Evolutionary conservation across 2,797 vertebrate species (phyloP).

Genomic region (Notoglanidium macrostoma): DNA sequence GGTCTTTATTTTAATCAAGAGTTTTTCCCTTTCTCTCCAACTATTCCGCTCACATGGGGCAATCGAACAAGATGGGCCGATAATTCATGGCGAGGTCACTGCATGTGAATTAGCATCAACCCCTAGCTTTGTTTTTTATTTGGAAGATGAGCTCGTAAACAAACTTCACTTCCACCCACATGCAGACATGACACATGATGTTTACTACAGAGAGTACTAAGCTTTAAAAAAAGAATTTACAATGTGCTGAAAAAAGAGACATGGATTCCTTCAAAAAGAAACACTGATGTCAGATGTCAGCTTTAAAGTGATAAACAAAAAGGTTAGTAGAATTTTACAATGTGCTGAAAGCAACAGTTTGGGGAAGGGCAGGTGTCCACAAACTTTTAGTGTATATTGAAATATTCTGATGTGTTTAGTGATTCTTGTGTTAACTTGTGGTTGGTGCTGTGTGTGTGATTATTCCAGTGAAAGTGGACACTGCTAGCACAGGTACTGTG

Average conservation of each 20-base stretch:
- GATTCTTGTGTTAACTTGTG: background rate
- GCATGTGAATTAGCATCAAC: background rate
- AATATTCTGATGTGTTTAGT: no score
- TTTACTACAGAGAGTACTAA: background rate
- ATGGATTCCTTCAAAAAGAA: background rate
- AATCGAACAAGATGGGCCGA: background rate
- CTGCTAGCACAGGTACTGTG: no score
- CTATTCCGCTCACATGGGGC: background rate
- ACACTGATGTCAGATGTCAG: background rate
- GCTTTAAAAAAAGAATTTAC: background rate
- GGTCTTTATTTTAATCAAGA: background rate
- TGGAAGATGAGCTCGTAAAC: background rate
- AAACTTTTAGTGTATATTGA: no score
- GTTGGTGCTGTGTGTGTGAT: background rate
- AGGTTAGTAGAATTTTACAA: background rate
- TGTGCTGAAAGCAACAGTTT: no score
- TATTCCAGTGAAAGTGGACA: no score
- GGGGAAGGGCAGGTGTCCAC: no score
- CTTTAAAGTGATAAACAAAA: background rate
- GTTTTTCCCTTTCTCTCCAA: background rate
- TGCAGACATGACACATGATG: background rate
- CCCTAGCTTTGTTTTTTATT: background rate
- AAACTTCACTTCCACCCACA: background rate
- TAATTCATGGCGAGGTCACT: background rate
- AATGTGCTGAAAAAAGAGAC: no score